Evolutionary conservation across 2,113 vertebrate genomes (phyloP), one percentile per base, ranked within the genome.

Genomic region (Clarias gariepinus): DNA sequence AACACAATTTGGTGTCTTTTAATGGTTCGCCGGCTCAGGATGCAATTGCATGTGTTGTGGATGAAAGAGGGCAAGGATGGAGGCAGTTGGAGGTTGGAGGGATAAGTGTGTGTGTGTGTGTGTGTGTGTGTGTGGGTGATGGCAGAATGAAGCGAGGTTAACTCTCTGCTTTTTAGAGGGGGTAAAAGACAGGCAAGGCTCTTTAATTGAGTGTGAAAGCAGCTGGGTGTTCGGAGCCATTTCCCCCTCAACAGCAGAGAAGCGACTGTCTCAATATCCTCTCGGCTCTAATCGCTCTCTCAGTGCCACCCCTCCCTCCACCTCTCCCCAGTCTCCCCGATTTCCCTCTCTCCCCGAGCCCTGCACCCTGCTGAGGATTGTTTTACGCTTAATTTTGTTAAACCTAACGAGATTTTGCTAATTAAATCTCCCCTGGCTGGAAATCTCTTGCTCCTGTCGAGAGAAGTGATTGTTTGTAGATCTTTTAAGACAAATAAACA

Each of bases 361-460:
- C 97, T 94, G 96, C 96, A 96, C 96, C 97, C 97, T 94, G 96
- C 96, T 93, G 95, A 94, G 96, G 96, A 97, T 97, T 97, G 97
- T 97, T 97, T 98, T 98, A 97, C 94, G 93, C 96, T 95, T 98
- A 97, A 98, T 99, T 98, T 97, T 95, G 95, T 98, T 98, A 96
- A 96, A 95, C 95, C 96, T 98, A 98, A 98, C 97, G 96, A 98
- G 96, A 98, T 98, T 98, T 98, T 92, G 82, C 96, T 98, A 98
- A 99, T 99, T 97, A 98, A 98, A 98, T 98, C 97, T 98, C 94
- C 96, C 96, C 95, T 94, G 92, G 95, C 95, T 93, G 93, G 96
- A 96, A 94, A 94, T 92, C 95, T 90, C 95, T 87, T 95, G 90
- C 89, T 89, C 95, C 94, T 95, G 95, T 95, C 94, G 95, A 94